Evolutionary conservation across 2,113 vertebrate genomes (phyloP), one percentile per base, ranked within the genome.

Genomic region (Myiopsitta monachus): DNA sequence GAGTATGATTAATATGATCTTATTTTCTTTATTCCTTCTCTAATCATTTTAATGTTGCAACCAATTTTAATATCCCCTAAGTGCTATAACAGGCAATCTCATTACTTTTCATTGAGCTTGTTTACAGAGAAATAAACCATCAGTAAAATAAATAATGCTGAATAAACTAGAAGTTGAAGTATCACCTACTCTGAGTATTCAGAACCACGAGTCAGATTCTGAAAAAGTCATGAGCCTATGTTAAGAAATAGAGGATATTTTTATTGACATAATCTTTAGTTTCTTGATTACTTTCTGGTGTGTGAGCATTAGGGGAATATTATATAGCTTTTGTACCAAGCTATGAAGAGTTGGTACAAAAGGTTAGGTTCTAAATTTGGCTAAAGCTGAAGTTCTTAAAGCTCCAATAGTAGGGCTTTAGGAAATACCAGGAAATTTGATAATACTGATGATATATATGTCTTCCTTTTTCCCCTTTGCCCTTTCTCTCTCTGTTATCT

Each of bases 41-140:
- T 88, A 85, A 91, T 95, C 87, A 94, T 73, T 93, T 95, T 91
- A 92, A 82, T 83, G 73, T 91, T 89, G 87, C 38, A 70, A 85
- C 51, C 69, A 87, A 68, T 87, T 90, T 91, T 87, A 80, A 89
- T 91, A 94, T 91, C 47, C 52, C 44, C 21, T 27, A 89, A 92
- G 83, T 89, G 80, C 89, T 81, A 3, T 89, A 84, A 87, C 31
- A 78, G 63, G 74, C 57, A 63, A 55, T 92, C 69, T 92, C 81
- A 87, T 95, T 91, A 87, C 43, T 92, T 95, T 89, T 91, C 36
- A 83, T 89, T 78, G 78, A 70, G 44, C 62, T 87, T 95, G 77
- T 95, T 94, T 95, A 83, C 70, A 79, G 27, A 69, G 52, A 92
- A 91, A 89, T 88, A 84, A 81, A 95, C 15, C 30, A 87, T 57